A percentile compares a stretch with the other conserved stretches of the same genome.
These are phyloP conservation scores for Apotomis turbidana DNA, from an alignment of 2,888 invertebrate species.

Conservation along the genomic window DNA sequence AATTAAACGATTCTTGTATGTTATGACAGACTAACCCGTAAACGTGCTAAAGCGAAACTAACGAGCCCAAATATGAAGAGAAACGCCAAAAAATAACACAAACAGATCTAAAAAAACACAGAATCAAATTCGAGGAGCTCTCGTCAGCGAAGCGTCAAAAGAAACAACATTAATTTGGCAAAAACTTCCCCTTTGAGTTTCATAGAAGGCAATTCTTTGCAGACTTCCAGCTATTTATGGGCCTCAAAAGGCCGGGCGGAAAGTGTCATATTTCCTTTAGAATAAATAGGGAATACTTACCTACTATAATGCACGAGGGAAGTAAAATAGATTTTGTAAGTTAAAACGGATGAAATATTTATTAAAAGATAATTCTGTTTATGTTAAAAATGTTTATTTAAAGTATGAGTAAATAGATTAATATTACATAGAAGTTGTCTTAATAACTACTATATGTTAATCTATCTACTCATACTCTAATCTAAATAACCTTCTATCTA, in stretches of 20 bases:
- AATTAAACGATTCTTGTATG: no score
- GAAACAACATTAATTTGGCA: conserved; percentile 37
- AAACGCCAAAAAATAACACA: conserved; percentile 4
- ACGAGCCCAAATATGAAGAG: conserved; percentile 9
- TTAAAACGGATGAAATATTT: no score
- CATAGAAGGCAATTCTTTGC: conserved; percentile 38
- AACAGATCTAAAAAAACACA: conserved; percentile 22
- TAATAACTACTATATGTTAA: no score
- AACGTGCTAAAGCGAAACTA: background rate
- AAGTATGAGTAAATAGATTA: no score
- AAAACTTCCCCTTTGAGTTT: conserved; percentile 38
- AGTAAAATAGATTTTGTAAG: background rate
- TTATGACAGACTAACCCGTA: no score
- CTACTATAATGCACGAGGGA: background rate
- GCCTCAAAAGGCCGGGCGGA: conserved; percentile 25
- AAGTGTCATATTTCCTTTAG: conserved; percentile 33
- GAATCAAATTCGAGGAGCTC: conserved; percentile 21
- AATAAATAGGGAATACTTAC: conserved; percentile 32
- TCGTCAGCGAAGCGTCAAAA: conserved; percentile 30
- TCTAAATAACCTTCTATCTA: no score
- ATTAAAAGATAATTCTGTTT: no score
- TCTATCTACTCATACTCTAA: no score
- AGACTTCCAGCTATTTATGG: conserved; percentile 33
- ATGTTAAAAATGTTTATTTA: no score
- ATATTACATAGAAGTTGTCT: no score